Evolutionary conservation across 2,797 vertebrate genomes (phyloP), one percentile per base, ranked within the genome.

Genomic region (Typhlichthys subterraneus): DNA sequence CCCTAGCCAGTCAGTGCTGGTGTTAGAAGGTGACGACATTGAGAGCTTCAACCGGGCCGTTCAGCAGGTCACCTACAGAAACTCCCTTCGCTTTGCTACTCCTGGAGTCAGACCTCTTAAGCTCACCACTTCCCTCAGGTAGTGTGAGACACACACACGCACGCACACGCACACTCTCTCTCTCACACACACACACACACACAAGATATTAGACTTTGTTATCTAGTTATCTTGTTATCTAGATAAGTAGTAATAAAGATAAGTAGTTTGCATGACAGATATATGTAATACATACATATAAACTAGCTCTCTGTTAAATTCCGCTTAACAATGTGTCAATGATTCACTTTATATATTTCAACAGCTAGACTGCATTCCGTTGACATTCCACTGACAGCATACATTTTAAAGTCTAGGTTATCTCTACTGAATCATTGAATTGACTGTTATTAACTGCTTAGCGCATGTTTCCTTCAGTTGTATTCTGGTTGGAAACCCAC

Each of bases 51-150:
- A 98, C 86, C 96, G 96, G 0, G 97, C 97, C 0, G 95, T 99
- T 74, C 97, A 98, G 91, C 97, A 99, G 1, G 97, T 99, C 81
- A 97, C 96, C 75, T 99, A 99, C 91, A 95, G 97, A 80, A 99
- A 99, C 85, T 98, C 96, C 0, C 90, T 99, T 59, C 95, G 96
- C 76, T 99, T 99, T 42, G 97, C 97, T 70, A 99, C 97, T 0
- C 96, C 97, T 0, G 97, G 97, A 10, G 96, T 98, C 67, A 92
- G 97, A 15, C 97, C 97, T 0, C 94, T 99, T 68, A 95, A 95
- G 70, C 94, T 99, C 45, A 94, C 94, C 79, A 98, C 97, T 12
- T 91, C 94, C 0, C 95, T 99, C 86, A 96, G 96, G 97, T 99
- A 85, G 56, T 59, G n/a, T 55, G n/a, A 58, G 29, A 33, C 14